Percentiles rank a stretch among this genome's conserved stretches.
Conservation (phyloP, 2,888 invertebrate species). For the Lepidochrysops patricia region DNA sequence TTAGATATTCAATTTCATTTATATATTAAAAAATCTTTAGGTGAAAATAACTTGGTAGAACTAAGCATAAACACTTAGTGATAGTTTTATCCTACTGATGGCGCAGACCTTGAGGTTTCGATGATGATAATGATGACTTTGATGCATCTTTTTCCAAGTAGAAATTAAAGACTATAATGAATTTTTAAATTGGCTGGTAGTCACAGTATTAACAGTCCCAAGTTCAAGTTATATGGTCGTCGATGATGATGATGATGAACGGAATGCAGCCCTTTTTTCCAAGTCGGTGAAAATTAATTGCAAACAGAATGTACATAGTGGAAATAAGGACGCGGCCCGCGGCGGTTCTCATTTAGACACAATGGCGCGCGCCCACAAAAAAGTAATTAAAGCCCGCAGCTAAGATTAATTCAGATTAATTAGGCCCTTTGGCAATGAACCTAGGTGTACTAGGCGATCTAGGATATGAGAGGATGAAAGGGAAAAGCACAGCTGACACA, state of each 20-base stretch:
- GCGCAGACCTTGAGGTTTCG: no score
- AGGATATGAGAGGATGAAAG: not conserved
- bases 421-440: not conserved
- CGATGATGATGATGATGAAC: not conserved
- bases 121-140: no score
- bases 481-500: no score
- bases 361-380: conserved; percentile 34
- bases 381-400: conserved; percentile 31
- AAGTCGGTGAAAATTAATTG: conserved; percentile 15
- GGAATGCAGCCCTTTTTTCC: not conserved
- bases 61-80: no score
- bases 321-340: conserved; percentile 46
- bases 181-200: no score
- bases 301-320: conserved; percentile 23
- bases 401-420: conserved; percentile 24
- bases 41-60: no score
- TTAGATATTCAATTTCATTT: no score
- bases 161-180: no score
- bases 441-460: not conserved
- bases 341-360: conserved; percentile 56
- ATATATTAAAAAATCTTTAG: no score
- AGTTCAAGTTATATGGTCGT: no score
- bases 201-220: not conserved
- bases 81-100: no score
- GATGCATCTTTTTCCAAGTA: no score